A percentile compares a stretch with the other conserved stretches of the same genome.
Conservation (phyloP, 2,113 vertebrate species). For the Glaucidium brasilianum region DNA sequence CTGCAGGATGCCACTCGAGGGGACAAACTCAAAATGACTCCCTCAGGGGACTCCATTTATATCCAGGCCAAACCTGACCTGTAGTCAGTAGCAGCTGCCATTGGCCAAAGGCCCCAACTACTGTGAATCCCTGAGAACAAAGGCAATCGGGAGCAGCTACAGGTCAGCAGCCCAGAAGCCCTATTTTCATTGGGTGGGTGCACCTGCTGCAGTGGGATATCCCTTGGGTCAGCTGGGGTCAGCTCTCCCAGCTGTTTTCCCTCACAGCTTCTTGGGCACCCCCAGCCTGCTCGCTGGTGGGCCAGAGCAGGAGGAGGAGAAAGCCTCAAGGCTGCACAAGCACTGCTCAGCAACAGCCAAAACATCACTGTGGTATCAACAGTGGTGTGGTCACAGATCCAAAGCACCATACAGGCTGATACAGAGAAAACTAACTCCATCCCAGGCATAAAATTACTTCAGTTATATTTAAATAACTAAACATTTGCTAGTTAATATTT, state of each 20-base stretch:
- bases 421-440: accelerated
- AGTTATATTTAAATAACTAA: neutral
- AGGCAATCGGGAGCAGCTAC: no score
- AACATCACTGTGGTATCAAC: accelerated
- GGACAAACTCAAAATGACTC: no score
- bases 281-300: neutral
- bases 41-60: no score
- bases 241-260: neutral
- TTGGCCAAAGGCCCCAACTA: no score
- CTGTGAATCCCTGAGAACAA: no score
- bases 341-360: neutral
- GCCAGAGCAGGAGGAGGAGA: neutral
- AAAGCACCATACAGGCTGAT: accelerated
- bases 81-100: no score
- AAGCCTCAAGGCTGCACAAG: neutral
- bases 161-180: no score
- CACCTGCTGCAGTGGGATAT: no score
- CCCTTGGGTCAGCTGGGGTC: neutral
- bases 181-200: no score
- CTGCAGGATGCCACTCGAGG: no score
- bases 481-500: neutral
- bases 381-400: accelerated
- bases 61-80: no score
- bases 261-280: neutral
- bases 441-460: neutral